A percentile compares a stretch with the other conserved stretches of the same genome.
phyloP scores from a whole-genome alignment of 2,888 invertebrate genomes.

The Diaphora mendica region DNA sequence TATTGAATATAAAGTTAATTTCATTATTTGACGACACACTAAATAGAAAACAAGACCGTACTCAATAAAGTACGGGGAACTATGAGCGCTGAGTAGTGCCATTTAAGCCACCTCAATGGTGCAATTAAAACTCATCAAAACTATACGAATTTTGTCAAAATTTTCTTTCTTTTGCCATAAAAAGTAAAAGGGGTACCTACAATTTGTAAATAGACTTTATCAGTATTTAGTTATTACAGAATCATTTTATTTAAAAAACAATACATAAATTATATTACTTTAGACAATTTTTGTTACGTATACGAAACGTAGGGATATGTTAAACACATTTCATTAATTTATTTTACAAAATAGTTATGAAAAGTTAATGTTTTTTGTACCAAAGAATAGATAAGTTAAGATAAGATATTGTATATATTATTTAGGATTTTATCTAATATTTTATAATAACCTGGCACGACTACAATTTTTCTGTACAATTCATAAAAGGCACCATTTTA shows the following conservation, averaged over 20 bases:
- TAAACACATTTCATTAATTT: not conserved
- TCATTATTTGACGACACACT: not conserved
- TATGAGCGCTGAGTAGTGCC: not conserved
- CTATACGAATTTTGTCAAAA: not conserved
- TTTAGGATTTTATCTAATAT: slow-evolving; percentile 6
- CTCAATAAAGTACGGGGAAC: not conserved
- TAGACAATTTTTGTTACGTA: not conserved
- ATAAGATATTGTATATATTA: slow-evolving; percentile 14
- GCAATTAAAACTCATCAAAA: too few species aligned
- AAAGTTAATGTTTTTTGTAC: slow-evolving; percentile 21
- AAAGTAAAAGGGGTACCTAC: not conserved
- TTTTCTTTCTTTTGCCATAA: not conserved
- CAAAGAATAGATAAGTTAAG: slow-evolving; percentile 40
- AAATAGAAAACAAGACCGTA: not conserved
- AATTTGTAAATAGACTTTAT: not conserved
- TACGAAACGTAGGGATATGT: not conserved
- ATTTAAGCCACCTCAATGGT: too few species aligned
- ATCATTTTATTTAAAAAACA: not conserved
- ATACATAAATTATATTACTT: not conserved
- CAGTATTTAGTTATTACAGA: not conserved
- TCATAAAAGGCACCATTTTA: not conserved
- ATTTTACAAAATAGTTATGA: not conserved
- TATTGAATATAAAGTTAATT: not conserved
- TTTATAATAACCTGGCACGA: not conserved
- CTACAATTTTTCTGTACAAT: not conserved